Evolutionary conservation across 2,797 vertebrate species (phyloP).

Genomic region (Poecilia picta): DNA sequence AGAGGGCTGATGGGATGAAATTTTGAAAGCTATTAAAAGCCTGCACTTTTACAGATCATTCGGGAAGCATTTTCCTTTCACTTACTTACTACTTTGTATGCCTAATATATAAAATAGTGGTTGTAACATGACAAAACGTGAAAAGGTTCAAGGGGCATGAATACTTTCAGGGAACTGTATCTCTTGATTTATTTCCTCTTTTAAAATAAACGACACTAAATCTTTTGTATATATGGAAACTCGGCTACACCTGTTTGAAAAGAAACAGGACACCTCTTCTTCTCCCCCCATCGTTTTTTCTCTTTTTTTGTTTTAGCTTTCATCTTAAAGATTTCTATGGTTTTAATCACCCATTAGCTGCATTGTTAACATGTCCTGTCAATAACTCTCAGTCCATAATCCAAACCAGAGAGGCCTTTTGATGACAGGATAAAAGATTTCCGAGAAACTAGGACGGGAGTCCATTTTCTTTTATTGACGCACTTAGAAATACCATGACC

Average conservation of each 20-base stretch:
- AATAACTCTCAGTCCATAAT: neutral
- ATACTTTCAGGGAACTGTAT: neutral
- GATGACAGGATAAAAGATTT: constrained; percentile 4
- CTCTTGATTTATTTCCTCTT: neutral
- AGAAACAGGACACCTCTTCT: neutral
- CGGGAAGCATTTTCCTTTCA: neutral
- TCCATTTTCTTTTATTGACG: neutral
- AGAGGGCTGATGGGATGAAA: neutral
- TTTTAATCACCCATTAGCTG: neutral
- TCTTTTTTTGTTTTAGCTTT: neutral
- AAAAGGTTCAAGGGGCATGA: neutral
- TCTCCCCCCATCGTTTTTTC: neutral
- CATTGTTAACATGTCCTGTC: neutral
- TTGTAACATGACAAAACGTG: neutral
- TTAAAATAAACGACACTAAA: neutral
- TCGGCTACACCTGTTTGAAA: neutral
- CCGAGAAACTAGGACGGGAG: neutral
- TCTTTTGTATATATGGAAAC: neutral
- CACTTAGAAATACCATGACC: neutral
- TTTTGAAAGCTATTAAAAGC: neutral
- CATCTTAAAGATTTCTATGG: neutral
- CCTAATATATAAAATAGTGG: neutral
- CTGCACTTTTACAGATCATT: neutral
- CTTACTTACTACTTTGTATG: neutral
- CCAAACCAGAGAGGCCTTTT: neutral